phyloP scores from a whole-genome alignment of 2,113 vertebrate species.

The Hemibagrus wyckioides region DNA sequence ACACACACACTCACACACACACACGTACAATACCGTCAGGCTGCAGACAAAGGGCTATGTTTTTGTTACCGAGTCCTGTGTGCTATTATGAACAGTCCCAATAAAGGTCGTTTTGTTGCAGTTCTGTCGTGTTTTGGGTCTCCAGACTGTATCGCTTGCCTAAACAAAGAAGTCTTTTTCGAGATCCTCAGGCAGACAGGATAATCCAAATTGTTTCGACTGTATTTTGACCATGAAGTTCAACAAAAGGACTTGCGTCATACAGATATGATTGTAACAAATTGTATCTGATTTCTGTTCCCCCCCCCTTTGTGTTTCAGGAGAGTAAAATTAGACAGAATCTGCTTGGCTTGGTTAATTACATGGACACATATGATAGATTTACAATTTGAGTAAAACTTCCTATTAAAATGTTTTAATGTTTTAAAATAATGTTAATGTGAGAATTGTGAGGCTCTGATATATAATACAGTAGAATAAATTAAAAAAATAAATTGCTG shows the following conservation, averaged over 20 bases:
- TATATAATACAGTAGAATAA: background rate
- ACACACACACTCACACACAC: background rate
- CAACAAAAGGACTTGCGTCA: background rate
- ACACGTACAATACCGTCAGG: background rate
- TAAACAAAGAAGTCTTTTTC: slow-evolving; percentile 42
- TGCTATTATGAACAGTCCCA: slow-evolving; percentile 17
- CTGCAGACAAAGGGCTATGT: background rate
- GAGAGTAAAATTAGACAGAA: background rate
- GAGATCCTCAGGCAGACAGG: slow-evolving; percentile 38
- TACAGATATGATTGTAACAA: background rate
- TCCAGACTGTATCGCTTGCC: slow-evolving; percentile 17
- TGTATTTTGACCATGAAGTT: slow-evolving; percentile 29
- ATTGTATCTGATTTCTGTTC: background rate
- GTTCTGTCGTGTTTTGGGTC: slow-evolving; percentile 2
- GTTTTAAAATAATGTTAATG: background rate
- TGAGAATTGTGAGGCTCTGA: background rate
- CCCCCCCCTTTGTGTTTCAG: background rate
- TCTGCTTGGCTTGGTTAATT: background rate
- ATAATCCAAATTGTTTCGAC: slow-evolving; percentile 49
- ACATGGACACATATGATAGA: background rate
- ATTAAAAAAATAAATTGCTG: background rate
- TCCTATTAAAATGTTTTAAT: no score
- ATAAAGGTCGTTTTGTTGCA: slow-evolving; percentile 17
- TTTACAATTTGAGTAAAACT: background rate
- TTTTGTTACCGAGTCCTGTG: background rate